A percentile compares a stretch with the other conserved stretches of the same genome.
These are phyloP conservation scores for Leucoraja erinaceus DNA, from an alignment of 2,113 vertebrate genomes.

Conservation along the genomic window DNA sequence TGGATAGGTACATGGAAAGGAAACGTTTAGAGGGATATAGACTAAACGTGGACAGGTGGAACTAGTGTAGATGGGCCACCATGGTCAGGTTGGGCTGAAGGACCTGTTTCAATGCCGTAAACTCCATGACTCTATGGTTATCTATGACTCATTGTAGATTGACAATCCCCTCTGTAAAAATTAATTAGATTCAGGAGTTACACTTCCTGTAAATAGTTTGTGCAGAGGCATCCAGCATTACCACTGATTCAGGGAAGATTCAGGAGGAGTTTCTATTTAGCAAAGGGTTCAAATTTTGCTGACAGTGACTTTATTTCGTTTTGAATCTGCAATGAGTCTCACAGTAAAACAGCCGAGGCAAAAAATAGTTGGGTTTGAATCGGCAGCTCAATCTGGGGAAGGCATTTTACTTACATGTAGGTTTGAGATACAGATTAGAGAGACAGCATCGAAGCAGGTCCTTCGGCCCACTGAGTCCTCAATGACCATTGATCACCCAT, in stretches of 20 bases:
- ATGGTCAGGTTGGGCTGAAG: too few relatives aligned
- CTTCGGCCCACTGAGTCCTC: too few relatives aligned
- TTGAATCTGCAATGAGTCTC: neutral
- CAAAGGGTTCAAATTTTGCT: neutral
- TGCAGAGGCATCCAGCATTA: neutral
- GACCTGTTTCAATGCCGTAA: too few relatives aligned
- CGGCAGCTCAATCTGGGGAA: neutral
- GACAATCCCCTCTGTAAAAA: neutral
- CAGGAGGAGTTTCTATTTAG: neutral
- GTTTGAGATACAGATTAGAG: neutral
- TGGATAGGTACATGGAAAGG: too few relatives aligned
- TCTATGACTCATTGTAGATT: neutral
- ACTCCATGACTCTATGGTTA: too few relatives aligned
- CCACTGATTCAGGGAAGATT: neutral
- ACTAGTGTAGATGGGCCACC: too few relatives aligned
- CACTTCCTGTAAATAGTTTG: neutral
- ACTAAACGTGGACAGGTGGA: too few relatives aligned
- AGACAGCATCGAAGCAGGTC: too few relatives aligned
- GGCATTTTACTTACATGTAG: neutral
- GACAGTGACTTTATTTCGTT: neutral
- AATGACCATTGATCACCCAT: too few relatives aligned
- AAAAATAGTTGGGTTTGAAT: neutral
- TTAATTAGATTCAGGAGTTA: neutral
- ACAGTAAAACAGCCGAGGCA: neutral
- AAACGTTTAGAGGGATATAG: too few relatives aligned